Evolutionary conservation across 2,888 invertebrate species (phyloP).

Genomic region (Rhabditoides inermis): DNA sequence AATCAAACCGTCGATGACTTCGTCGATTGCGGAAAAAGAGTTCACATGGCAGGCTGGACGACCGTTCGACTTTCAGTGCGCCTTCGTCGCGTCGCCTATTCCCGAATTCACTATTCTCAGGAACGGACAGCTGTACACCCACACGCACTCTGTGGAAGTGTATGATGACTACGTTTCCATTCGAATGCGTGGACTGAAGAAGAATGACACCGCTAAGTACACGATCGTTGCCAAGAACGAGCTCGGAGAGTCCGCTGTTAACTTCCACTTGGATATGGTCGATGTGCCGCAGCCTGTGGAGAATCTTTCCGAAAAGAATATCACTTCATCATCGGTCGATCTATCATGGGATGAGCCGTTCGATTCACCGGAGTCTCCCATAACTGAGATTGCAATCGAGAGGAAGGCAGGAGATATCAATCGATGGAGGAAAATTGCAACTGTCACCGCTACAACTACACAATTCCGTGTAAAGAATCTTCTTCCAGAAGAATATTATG

Average conservation of each 20-base stretch:
- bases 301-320: not conserved
- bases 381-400: constrained; percentile 23
- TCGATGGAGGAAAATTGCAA: constrained; percentile 25
- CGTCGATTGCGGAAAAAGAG: constrained; percentile 5
- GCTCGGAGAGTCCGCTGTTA: constrained; percentile 19
- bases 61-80: constrained; percentile 25
- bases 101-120: constrained; percentile 18
- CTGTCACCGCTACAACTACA: constrained; percentile 9
- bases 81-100: constrained; percentile 20
- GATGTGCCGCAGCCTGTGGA: constrained; percentile 23
- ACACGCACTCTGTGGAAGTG: constrained; percentile 21
- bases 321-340: not conserved
- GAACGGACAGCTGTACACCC: constrained; percentile 12
- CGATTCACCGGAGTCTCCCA: too few species aligned
- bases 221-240: constrained; percentile 21
- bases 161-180: constrained; percentile 24
- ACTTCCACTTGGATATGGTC: constrained; percentile 21
- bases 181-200: constrained; percentile 18
- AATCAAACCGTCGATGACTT: constrained; percentile 18
- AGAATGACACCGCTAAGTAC: constrained; percentile 21
- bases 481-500: constrained; percentile 30
- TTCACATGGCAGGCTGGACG: constrained; percentile 27
- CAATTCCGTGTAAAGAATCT: constrained; percentile 21
- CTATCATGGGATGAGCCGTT: not conserved
- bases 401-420: constrained; percentile 28